A percentile compares a stretch with the other conserved stretches of the same genome.
Evolutionary conservation across 2,113 vertebrate genomes (phyloP).

Genomic region (Oreochromis tanganicae): DNA sequence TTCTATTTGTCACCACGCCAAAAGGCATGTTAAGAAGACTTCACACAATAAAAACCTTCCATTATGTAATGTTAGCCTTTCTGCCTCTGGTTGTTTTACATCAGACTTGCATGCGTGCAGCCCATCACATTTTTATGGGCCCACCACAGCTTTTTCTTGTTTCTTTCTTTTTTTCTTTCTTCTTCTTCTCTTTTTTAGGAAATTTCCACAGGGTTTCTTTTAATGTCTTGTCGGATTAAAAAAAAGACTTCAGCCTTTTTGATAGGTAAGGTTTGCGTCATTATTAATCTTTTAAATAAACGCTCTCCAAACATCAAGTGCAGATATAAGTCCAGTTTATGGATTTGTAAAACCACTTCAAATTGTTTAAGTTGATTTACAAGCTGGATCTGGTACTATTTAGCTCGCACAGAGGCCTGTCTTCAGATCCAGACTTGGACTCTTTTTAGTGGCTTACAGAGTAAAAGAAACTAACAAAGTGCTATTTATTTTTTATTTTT

Average conservation of each 20-base stretch:
- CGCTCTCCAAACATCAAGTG: background rate
- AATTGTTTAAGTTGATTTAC: background rate
- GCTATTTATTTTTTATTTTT: background rate
- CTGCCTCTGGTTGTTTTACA: background rate
- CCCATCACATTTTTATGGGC: background rate
- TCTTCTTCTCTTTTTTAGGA: background rate
- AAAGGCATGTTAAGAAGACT: background rate
- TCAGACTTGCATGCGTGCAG: background rate
- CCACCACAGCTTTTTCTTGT: background rate
- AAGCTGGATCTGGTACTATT: background rate
- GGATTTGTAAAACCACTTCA: background rate
- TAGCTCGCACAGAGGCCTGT: background rate
- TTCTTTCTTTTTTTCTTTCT: background rate
- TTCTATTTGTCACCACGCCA: background rate
- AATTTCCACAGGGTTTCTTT: background rate
- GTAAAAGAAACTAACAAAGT: background rate
- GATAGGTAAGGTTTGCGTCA: background rate
- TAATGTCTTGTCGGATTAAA: background rate
- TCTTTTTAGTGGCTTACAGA: background rate
- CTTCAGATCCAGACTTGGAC: background rate
- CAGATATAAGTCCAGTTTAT: background rate
- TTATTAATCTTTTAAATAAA: background rate
- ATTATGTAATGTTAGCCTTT: background rate
- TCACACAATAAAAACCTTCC: background rate
- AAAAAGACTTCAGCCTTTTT: background rate